Base-by-base conservation (phyloP, 2,113 vertebrate genomes). In the Microtus richardsoni region DNA sequence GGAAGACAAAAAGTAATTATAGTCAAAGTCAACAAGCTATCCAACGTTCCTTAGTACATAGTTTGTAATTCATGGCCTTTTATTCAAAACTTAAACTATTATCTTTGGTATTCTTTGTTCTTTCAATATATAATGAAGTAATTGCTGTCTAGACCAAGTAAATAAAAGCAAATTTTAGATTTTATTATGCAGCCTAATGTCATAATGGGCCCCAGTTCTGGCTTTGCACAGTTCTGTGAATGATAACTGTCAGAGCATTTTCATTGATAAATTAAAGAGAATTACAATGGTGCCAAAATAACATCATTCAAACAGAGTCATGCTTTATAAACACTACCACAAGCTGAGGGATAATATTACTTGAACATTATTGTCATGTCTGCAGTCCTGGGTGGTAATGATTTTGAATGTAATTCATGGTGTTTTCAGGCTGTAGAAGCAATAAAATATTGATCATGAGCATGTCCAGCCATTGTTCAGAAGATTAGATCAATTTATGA, bases 401-500 rank as follows among this genome's bases (percentile, higher is more conserved):
- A 96, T 88, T 97, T 90, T 91, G 88, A 77, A 87, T 92, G n/a
- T 98, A 98, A 98, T 95, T 98, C 97, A 98, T 90, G 70, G 62
- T 96, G 39, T 58, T 54, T 89, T 93, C 96, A 97, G 94, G 96
- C 93, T 36, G 58, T 93, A 97, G 87, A 94, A 98, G 94, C 95
- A 98, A 97, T 98, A 97, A 98, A 98, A 98, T 96, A 98, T 92
- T 97, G 97, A 96, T 96, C 97, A 96, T 97, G 95, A 97, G 68
- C 97, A 93, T 24, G 4, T 74, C 82, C 91, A 97, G 90, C 64
- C 93, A 97, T 98, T 97, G 98, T 97, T 98, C 93, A 98, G 97
- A 97, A 97, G 96, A 96, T 95, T 97, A 95, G 47, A 97, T 97
- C 93, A 97, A 97, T 98, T 98, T 98, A 98, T 97, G 88, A 96